Evolutionary conservation across 2,888 invertebrate genomes (phyloP).

Genomic region (Pammene fasciana): DNA sequence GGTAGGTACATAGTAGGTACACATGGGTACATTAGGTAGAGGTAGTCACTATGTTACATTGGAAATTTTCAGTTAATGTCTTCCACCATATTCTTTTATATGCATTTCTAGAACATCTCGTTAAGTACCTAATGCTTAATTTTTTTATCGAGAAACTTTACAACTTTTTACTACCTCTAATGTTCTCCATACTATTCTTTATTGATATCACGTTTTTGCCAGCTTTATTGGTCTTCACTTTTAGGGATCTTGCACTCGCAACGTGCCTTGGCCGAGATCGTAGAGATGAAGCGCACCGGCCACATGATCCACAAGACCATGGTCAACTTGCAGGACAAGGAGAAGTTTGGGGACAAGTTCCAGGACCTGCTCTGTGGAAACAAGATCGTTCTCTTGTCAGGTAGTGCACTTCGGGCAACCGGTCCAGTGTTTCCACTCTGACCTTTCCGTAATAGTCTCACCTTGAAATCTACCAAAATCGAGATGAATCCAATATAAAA

Average conservation of each 20-base stretch:
- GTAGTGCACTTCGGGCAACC: conserved; percentile 47
- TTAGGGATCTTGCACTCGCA: conserved; percentile 70
- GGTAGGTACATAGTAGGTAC: conserved; percentile 44
- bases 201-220: too few relatives aligned
- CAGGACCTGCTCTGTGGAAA: conserved; percentile 74
- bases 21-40: too few relatives aligned
- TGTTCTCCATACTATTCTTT: too few relatives aligned
- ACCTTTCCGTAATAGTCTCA: too few relatives aligned
- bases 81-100: too few relatives aligned
- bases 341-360: conserved; percentile 62
- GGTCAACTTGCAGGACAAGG: conserved; percentile 70
- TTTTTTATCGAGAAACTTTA: too few relatives aligned
- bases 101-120: neutral
- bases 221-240: neutral
- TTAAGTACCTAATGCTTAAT: too few relatives aligned
- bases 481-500: neutral
- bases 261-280: conserved; percentile 77
- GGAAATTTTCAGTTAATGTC: too few relatives aligned
- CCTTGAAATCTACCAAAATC: too few relatives aligned
- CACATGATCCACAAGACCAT: conserved; percentile 76
- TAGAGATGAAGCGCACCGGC: conserved; percentile 78
- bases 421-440: too few relatives aligned
- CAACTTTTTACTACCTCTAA: too few relatives aligned
- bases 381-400: conserved; percentile 74
- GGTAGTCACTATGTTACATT: too few relatives aligned